Evolutionary conservation across 2,797 vertebrate genomes (phyloP).

Genomic region (Rhyacichthys aspro): DNA sequence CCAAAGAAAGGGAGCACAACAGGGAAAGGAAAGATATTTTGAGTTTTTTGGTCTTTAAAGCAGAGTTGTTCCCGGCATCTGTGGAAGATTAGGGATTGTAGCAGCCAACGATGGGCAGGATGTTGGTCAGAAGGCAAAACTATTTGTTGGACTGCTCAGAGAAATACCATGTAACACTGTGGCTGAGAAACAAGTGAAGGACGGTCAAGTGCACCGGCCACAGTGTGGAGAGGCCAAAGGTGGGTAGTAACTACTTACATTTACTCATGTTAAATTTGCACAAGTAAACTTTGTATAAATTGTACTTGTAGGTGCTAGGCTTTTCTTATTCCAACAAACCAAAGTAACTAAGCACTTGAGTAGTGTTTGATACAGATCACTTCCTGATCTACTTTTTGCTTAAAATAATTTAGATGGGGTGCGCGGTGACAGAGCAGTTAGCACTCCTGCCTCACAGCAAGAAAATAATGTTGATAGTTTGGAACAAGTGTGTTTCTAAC

Average conservation of each 20-base stretch:
- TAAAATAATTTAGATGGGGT: too few relatives aligned
- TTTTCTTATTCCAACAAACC: too few relatives aligned
- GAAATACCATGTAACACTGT: conserved; percentile 25
- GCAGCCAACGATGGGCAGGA: conserved; percentile 22
- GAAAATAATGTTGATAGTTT: too few relatives aligned
- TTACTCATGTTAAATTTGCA: too few relatives aligned
- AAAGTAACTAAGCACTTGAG: too few relatives aligned
- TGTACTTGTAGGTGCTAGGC: too few relatives aligned
- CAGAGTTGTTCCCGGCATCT: conserved; percentile 13
- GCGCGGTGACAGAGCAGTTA: too few relatives aligned
- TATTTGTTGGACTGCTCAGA: conserved; percentile 12
- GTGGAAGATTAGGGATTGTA: conserved; percentile 21
- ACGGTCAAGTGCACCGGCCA: background rate
- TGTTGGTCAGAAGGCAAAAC: conserved; percentile 20
- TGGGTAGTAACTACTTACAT: background rate
- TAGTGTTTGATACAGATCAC: too few relatives aligned
- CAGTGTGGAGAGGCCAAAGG: background rate
- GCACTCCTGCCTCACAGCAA: too few relatives aligned
- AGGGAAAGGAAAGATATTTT: conserved; percentile 23
- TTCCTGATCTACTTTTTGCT: too few relatives aligned
- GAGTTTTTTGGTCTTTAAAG: conserved; percentile 5
- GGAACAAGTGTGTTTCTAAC: too few relatives aligned
- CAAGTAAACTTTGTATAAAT: too few relatives aligned
- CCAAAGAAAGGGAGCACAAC: conserved; percentile 9
- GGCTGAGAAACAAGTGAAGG: conserved; percentile 1